These are phyloP conservation scores for Misgurnus mizolepis DNA, from an alignment of 2,113 vertebrate genomes.

Conservation along the genomic window DNA sequence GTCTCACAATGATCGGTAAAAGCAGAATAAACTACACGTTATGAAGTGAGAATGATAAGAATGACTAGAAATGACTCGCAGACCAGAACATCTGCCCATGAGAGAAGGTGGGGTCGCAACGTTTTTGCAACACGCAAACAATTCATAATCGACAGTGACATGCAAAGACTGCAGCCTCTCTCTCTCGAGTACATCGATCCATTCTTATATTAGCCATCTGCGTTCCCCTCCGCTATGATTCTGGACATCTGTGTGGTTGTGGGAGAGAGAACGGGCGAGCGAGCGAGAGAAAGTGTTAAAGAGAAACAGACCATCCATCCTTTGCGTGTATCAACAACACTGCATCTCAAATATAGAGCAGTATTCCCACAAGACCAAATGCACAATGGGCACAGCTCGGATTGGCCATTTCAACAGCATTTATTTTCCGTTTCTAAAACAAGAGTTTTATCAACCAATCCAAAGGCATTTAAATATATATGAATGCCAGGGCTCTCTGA, in stretches of 20 bases:
- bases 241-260: conserved; percentile 53
- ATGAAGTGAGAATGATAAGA: conserved; percentile 43
- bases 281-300: conserved; percentile 14
- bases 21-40: conserved; percentile 11
- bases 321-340: conserved; percentile 24
- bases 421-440: not conserved
- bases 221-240: conserved; percentile 46
- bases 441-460: conserved; percentile 2
- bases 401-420: not conserved
- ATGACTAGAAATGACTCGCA: conserved; percentile 39
- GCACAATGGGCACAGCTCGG: not conserved
- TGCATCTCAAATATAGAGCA: conserved; percentile 11
- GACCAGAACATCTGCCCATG: conserved; percentile 39
- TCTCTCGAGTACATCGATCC: conserved; percentile 46
- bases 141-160: conserved; percentile 54
- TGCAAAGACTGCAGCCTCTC: conserved; percentile 46
- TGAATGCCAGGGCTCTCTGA: not conserved
- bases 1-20: not conserved
- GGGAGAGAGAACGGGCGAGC: conserved; percentile 21
- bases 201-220: conserved; percentile 57
- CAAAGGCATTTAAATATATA: not conserved
- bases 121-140: conserved; percentile 45
- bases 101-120: conserved; percentile 38
- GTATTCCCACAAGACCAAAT: not conserved
- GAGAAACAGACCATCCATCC: conserved; percentile 37